Evolutionary conservation across 2,888 invertebrate species (phyloP).

Genomic region (Cheilosia impressa): DNA sequence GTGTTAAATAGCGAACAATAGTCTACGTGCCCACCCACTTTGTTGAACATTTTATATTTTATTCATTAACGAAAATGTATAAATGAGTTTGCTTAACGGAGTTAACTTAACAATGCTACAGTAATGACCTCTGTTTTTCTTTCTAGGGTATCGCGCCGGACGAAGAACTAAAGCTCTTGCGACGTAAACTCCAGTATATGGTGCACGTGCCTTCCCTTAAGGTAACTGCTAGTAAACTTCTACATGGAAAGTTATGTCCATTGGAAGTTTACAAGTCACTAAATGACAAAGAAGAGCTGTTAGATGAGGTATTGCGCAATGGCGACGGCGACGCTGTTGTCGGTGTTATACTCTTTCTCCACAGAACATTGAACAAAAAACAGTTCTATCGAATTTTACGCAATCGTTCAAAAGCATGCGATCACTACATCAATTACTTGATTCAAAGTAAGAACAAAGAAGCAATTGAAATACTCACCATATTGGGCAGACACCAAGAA

Average conservation of each 20-base stretch:
- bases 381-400: constrained; percentile 89
- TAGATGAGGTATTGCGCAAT: constrained; percentile 88
- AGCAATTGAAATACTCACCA: constrained; percentile 89
- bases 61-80: too few relatives aligned
- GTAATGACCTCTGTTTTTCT: not conserved
- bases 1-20: too few relatives aligned
- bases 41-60: too few relatives aligned
- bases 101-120: too few relatives aligned
- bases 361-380: constrained; percentile 89
- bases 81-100: too few relatives aligned
- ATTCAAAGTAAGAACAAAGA: constrained; percentile 88
- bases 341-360: constrained; percentile 88
- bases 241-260: constrained; percentile 85
- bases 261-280: constrained; percentile 86
- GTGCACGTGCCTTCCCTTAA: constrained; percentile 80
- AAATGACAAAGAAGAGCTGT: constrained; percentile 88
- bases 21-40: too few relatives aligned
- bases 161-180: constrained; percentile 82
- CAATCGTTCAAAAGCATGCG: constrained; percentile 88
- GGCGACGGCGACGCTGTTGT: constrained; percentile 91
- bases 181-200: constrained; percentile 77
- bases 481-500: constrained; percentile 88
- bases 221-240: constrained; percentile 81
- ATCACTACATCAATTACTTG: constrained; percentile 90
- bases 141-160: constrained; percentile 82